phyloP scores from a whole-genome alignment of 2,888 invertebrate genomes.

The Drosophila putrida region DNA sequence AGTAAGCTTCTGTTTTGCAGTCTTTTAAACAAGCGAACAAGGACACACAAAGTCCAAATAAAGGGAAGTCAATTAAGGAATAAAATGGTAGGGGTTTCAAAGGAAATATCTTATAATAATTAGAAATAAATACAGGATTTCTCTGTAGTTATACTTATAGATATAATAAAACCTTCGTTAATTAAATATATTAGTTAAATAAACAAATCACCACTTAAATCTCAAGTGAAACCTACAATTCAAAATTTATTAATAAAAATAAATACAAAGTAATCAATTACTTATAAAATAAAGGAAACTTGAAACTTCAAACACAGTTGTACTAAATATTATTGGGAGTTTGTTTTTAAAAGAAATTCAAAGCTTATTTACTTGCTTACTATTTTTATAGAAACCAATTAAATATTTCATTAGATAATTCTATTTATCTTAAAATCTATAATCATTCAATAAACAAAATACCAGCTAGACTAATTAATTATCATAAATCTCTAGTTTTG shows the following conservation, averaged over 20 bases:
- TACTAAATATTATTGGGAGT: neutral
- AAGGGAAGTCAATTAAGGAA: neutral
- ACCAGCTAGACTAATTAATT: conserved; percentile 6
- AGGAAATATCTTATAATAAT: too few relatives aligned
- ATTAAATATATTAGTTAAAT: too few relatives aligned
- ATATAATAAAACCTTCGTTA: too few relatives aligned
- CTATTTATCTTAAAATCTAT: neutral
- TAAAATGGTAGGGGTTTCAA: too few relatives aligned
- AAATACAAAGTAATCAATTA: neutral
- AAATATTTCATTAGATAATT: neutral
- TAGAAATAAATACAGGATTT: too few relatives aligned
- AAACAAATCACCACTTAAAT: too few relatives aligned
- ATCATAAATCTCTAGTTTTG: conserved; percentile 2
- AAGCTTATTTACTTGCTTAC: too few relatives aligned
- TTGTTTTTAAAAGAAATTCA: too few relatives aligned
- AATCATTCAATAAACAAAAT: neutral
- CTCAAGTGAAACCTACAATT: too few relatives aligned
- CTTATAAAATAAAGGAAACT: neutral
- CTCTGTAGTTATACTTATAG: too few relatives aligned
- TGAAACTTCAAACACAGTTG: neutral
- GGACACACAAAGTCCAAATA: neutral
- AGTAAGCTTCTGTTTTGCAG: too few relatives aligned
- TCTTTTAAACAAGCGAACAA: neutral
- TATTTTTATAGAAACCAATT: neutral
- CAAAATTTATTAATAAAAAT: too few relatives aligned